Conservation (phyloP, 2,888 invertebrate genomes). For the Sesamia inferens region DNA sequence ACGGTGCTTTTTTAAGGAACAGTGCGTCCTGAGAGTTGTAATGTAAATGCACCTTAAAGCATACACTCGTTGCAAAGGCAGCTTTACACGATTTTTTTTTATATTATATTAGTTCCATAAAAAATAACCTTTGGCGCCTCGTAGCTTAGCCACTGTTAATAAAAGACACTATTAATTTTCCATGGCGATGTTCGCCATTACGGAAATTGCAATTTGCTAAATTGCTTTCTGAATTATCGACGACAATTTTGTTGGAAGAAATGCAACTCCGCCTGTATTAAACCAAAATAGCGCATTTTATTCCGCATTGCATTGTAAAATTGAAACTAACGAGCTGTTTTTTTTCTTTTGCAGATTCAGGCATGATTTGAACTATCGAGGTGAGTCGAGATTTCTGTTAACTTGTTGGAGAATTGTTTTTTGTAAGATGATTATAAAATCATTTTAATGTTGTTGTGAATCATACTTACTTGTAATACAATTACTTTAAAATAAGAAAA, state of each 20-base stretch:
- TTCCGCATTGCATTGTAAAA: constrained; percentile 26
- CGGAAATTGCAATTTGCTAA: constrained; percentile 65
- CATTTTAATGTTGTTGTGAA: background rate
- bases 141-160: constrained; percentile 42
- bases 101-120: constrained; percentile 33
- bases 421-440: background rate
- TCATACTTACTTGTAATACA: background rate
- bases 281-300: constrained; percentile 36
- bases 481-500: background rate
- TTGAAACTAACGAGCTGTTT: constrained; percentile 32
- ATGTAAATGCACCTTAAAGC: background rate
- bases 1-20: no score
- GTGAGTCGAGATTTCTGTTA: constrained; percentile 44
- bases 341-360: constrained; percentile 62
- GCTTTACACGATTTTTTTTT: constrained; percentile 7
- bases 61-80: background rate
- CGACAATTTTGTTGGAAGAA: constrained; percentile 37
- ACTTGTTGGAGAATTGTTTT: background rate
- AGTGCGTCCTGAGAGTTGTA: no score
- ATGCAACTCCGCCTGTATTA: constrained; percentile 28
- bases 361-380: constrained; percentile 67
- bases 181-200: constrained; percentile 53
- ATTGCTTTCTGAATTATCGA: constrained; percentile 61
- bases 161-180: constrained; percentile 59
- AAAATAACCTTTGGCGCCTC: constrained; percentile 36